Conservation (phyloP, 2,888 invertebrate genomes). For the Nomada goodeniana region DNA sequence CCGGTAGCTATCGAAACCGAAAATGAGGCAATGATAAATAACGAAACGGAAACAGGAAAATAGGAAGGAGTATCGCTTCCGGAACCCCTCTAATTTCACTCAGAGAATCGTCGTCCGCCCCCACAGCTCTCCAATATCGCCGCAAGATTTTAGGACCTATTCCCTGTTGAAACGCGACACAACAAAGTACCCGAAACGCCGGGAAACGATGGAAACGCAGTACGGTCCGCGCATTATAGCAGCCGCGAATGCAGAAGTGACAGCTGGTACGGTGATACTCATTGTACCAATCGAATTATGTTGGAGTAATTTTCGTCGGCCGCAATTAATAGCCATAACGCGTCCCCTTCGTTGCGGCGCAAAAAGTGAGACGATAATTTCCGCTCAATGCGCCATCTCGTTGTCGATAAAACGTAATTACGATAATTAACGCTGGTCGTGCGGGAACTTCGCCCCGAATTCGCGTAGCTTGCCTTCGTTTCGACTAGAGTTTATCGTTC, state of each 20-base stretch:
- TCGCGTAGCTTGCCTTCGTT: slow-evolving; percentile 15
- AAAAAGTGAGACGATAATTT: slow-evolving; percentile 58
- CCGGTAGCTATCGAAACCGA: slow-evolving; percentile 6
- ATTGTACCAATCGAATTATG: slow-evolving; percentile 41
- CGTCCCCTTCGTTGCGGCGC: slow-evolving; percentile 13
- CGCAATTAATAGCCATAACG: slow-evolving; percentile 45
- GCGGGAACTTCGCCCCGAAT: slow-evolving; percentile 46
- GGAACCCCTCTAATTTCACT: not conserved
- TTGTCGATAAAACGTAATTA: slow-evolving; percentile 60
- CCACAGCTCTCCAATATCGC: not conserved
- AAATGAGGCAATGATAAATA: slow-evolving; percentile 27
- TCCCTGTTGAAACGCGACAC: not conserved
- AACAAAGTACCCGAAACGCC: too few species aligned
- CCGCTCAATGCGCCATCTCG: slow-evolving; percentile 36
- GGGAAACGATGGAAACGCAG: slow-evolving; percentile 1
- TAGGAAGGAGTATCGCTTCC: not conserved
- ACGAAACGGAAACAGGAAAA: not conserved
- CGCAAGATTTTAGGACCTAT: not conserved
- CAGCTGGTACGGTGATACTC: slow-evolving; percentile 28
- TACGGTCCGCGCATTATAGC: slow-evolving; percentile 1
- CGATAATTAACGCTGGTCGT: slow-evolving; percentile 49
- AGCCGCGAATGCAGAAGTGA: slow-evolving; percentile 5
- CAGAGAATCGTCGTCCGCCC: not conserved
- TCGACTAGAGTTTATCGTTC: slow-evolving; percentile 11
- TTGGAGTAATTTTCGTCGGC: slow-evolving; percentile 44